Evolutionary conservation across 2,888 invertebrate species (phyloP), one percentile per base, ranked within the genome.

Genomic region (Acholoe squamosa): DNA sequence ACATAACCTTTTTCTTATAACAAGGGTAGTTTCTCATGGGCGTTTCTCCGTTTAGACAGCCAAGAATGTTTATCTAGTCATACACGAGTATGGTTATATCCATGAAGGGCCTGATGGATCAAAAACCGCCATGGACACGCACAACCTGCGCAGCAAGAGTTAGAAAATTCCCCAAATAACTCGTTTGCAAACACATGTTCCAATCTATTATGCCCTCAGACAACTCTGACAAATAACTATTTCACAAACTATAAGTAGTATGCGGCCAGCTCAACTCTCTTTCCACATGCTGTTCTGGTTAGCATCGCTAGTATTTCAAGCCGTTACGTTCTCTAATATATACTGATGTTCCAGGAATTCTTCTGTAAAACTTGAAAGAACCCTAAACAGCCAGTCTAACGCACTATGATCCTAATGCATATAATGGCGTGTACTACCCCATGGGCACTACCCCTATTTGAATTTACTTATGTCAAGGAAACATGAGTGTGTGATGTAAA

Each of bases 141-240:
- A 76, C 76, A 76, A 76, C 76, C 76, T n/a, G 31, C 16, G 25
- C 80, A n/a, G 16, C 22, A 19, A 80, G 34, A 80, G 34, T 33
- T 76, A 25, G 71, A 71, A 43, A 14, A 80, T 80, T 80, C 80
- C 43, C 19, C 43, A 80, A 80, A 80, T 80, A 80, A 14, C 80
- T 80, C 34, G 22, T 80, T 43, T 80, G 80, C 80, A 80, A 43
- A 80, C 80, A 80, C 43, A 80, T 25, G 80, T 19, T 25, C 80
- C 43, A 34, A 43, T 43, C 80, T 43, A 80, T 80, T 80, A 80
- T 25, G 25, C 33, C 80, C 22, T 22, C 43, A 43, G 34, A 43
- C 80, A 80, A 22, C 80, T 80, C 80, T 80, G 80, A 80, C 80
- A 80, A 80, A 80, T 80, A 80, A 33, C 80, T 43, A 80, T 80